These are phyloP conservation scores for Drosophila pandora DNA, from an alignment of 1,140 invertebrate species.

Conservation along the genomic window DNA sequence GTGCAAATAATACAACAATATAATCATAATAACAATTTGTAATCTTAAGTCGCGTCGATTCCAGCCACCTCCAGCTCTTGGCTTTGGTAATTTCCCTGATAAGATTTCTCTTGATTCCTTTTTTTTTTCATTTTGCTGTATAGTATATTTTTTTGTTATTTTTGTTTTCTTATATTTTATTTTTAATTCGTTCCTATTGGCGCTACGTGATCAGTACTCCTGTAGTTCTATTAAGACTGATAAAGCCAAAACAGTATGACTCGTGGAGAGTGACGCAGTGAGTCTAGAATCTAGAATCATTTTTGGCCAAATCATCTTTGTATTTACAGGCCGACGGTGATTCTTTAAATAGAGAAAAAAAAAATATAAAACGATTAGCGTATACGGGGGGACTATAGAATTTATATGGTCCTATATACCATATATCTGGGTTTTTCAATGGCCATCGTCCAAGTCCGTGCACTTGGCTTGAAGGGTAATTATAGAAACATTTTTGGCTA, in stretches of 20 bases:
- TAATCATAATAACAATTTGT: conserved; percentile 76
- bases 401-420: conserved; percentile 34
- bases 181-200: conserved; percentile 39
- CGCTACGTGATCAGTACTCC: conserved; percentile 43
- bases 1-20: conserved; percentile 71
- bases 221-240: conserved; percentile 43
- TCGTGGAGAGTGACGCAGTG: conserved; percentile 28
- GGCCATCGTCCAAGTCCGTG: conserved; percentile 33
- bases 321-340: conserved; percentile 72
- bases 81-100: conserved; percentile 68
- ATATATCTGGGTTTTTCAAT: conserved; percentile 43
- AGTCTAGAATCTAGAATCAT: conserved; percentile 17
- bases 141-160: conserved; percentile 13
- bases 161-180: conserved; percentile 26
- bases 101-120: conserved; percentile 43
- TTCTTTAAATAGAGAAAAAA: conserved; percentile 66
- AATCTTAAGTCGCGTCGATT: conserved; percentile 73
- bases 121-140: conserved; percentile 15
- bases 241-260: conserved; percentile 30
- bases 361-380: conserved; percentile 53
- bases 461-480: conserved; percentile 29
- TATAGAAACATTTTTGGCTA: conserved; percentile 45
- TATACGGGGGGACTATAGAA: conserved; percentile 41
- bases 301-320: conserved; percentile 73
- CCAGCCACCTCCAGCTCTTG: conserved; percentile 47